Base-by-base conservation (phyloP, 2,888 invertebrate genomes). In the Torymus texanus region DNA sequence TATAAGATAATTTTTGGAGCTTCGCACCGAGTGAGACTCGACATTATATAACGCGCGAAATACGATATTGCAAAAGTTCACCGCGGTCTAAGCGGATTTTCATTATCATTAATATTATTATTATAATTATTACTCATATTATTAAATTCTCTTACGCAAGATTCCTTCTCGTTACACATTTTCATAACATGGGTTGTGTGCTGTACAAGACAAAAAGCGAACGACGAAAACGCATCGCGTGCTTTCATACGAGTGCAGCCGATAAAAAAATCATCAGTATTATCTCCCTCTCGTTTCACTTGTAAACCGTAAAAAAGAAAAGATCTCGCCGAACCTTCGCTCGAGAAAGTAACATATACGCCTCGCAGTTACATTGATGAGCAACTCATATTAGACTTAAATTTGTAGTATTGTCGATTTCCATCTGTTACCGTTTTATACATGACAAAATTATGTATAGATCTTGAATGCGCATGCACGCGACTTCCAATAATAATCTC, bases 331-430 rank as follows among this genome's bases (percentile, higher is more conserved):
- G 67, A 58, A 66, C 58, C 53, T 18, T 50, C 16, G 24, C 21
- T 67, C 65, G 50, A 67, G 24, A 66, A 63, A 72, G 18, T 78
- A 74, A 62, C 18, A 29, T 56, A 62, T 58, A 73, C 56, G 73
- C 67, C 53, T 67, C 24, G 59, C 66, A 51, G 55, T 13, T 77
- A 53, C 13, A 41, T 58, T 51, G 58, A 61, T 68, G 29, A 51
- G 58, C 58, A 68, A 63, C 63, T 51, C 68, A 78, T 74, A 62
- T 73, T 63, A 71, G 50, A 68, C 73, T 79, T 74, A 79, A 82
- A 79, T 67, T 62, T 79, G 73, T 76, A 79, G 79, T 83, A 82
- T 80, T 77, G 80, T 80, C 80, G 72, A 66, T 61, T 70, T 77
- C 53, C 63, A 51, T 16, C 72, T 56, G 11, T 51, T 68, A 41